A percentile compares a stretch with the other conserved stretches of the same genome.
phyloP scores from a whole-genome alignment of 2,888 invertebrate species.

The Microctonus aethiopoides region DNA sequence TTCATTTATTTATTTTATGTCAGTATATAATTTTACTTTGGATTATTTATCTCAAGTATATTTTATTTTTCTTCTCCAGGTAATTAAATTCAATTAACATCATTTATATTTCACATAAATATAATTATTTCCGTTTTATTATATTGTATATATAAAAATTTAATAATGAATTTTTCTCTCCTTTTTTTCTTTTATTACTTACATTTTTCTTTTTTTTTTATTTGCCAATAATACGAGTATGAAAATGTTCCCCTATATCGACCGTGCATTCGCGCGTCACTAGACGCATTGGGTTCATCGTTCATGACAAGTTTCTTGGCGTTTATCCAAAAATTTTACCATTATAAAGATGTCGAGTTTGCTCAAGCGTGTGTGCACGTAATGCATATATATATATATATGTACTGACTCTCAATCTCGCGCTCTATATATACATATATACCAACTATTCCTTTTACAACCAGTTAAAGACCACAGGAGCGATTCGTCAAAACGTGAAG shows the following conservation, averaged over 20 bases:
- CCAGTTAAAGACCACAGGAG: background rate
- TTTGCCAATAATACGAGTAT: background rate
- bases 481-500: slow-evolving; percentile 60
- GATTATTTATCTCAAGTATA: background rate
- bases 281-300: slow-evolving; percentile 3
- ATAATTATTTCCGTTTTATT: no score
- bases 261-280: background rate
- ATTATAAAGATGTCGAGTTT: slow-evolving; percentile 33
- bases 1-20: background rate
- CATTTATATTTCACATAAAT: background rate
- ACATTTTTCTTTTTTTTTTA: background rate
- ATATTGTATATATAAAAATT: no score
- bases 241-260: background rate
- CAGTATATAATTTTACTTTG: background rate
- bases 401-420: background rate
- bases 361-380: slow-evolving; percentile 20
- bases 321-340: slow-evolving; percentile 23
- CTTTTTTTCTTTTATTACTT: background rate
- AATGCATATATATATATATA: background rate
- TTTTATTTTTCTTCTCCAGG: background rate
- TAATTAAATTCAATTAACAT: background rate
- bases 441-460: background rate
- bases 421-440: background rate
- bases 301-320: slow-evolving; percentile 21
- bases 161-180: no score